A percentile compares a stretch with the other conserved stretches of the same genome.
Conservation (phyloP, 2,888 invertebrate species). For the Scrobipalpa costella region DNA sequence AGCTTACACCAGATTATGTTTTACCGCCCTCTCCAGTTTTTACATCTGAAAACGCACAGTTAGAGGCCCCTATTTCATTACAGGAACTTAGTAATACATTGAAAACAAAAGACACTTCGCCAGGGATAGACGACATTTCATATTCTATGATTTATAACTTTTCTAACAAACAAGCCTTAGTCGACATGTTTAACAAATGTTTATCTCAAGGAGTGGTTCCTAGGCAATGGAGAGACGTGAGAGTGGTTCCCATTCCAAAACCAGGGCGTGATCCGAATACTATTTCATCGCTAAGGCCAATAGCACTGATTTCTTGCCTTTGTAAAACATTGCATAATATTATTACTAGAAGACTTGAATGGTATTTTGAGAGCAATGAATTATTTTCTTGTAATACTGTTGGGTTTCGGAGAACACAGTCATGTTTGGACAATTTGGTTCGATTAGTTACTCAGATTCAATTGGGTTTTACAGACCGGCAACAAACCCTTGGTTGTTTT, state of each 20-base stretch:
- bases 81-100: slow-evolving; percentile 16
- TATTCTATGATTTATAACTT: slow-evolving; percentile 33
- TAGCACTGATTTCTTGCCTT: slow-evolving; percentile 28
- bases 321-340: slow-evolving; percentile 28
- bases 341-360: slow-evolving; percentile 24
- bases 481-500: slow-evolving; percentile 18
- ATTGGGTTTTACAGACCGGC: slow-evolving; percentile 28
- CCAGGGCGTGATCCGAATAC: not conserved
- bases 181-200: slow-evolving; percentile 28
- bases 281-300: slow-evolving; percentile 25
- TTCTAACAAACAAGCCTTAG: slow-evolving; percentile 25
- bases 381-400: slow-evolving; percentile 19
- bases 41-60: not conserved
- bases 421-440: slow-evolving; percentile 27
- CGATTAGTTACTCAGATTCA: slow-evolving; percentile 28
- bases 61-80: slow-evolving; percentile 4
- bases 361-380: slow-evolving; percentile 23
- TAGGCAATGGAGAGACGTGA: slow-evolving; percentile 29
- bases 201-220: slow-evolving; percentile 21
- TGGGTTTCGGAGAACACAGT: slow-evolving; percentile 30
- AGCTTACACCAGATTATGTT: not conserved
- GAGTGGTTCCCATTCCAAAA: slow-evolving; percentile 27
- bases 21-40: not conserved
- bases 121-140: slow-evolving; percentile 30
- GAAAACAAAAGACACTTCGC: slow-evolving; percentile 29